A percentile compares a stretch with the other conserved stretches of the same genome.
Conservation (phyloP, 1,140 invertebrate species). For the Leptonema lineaticorne region DNA sequence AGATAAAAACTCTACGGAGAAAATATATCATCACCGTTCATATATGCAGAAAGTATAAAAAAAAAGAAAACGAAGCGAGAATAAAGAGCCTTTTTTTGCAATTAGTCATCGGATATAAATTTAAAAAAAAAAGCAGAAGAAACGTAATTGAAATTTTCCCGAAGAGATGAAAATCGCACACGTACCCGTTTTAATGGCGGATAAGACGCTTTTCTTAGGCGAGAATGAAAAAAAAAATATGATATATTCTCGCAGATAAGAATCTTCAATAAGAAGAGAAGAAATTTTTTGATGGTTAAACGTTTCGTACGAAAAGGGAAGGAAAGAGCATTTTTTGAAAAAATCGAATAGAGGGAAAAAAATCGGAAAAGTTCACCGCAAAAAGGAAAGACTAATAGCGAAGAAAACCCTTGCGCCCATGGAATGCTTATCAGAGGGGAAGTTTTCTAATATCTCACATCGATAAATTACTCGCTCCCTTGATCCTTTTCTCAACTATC, state of each 20-base stretch:
- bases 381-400: slow-evolving; percentile 18
- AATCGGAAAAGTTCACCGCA: neutral
- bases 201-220: neutral
- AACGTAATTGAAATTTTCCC: neutral
- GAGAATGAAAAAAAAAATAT: neutral
- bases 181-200: neutral
- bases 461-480: slow-evolving; percentile 20
- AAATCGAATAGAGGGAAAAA: neutral
- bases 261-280: slow-evolving; percentile 5
- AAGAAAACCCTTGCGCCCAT: slow-evolving; percentile 2
- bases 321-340: too few species aligned
- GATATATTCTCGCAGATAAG: slow-evolving; percentile 9
- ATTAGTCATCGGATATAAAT: neutral
- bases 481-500: too few species aligned
- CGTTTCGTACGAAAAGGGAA: too few species aligned
- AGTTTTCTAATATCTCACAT: slow-evolving; percentile 25
- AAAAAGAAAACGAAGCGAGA: neutral
- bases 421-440: slow-evolving; percentile 24
- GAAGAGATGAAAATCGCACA: neutral
- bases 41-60: neutral
- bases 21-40: neutral
- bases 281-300: neutral
- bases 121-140: neutral
- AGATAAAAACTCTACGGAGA: neutral
- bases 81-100: neutral